phyloP scores from a whole-genome alignment of 1,140 invertebrate genomes.

The Drosophila oshimai region DNA sequence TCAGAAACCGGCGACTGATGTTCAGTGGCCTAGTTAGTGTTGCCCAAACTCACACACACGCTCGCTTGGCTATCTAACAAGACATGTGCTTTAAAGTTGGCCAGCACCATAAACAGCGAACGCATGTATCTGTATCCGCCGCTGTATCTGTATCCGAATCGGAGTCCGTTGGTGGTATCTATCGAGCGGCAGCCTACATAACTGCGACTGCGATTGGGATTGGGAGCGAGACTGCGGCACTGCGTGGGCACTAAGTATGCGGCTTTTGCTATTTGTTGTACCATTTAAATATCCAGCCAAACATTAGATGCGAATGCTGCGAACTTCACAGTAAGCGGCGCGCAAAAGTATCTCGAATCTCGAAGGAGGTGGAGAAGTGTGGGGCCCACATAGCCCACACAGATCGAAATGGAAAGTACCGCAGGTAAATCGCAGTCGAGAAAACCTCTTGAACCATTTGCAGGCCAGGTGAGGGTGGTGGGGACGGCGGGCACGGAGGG shows the following conservation, averaged over 20 bases:
- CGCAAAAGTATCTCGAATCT: neutral
- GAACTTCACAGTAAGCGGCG: neutral
- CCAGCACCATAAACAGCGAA: conserved; percentile 56
- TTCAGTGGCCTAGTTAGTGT: conserved; percentile 71
- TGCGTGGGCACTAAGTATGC: conserved; percentile 74
- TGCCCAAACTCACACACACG: conserved; percentile 37
- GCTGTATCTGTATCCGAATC: conserved; percentile 41
- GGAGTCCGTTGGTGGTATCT: conserved; percentile 43
- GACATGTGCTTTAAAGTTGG: conserved; percentile 65
- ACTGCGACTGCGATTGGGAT: conserved; percentile 41
- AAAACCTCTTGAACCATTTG: conserved; percentile 8
- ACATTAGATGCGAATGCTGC: conserved; percentile 49
- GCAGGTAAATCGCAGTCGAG: neutral
- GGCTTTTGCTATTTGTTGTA: conserved; percentile 57
- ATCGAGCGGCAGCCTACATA: conserved; percentile 46
- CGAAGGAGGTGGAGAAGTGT: neutral
- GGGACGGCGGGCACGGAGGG: neutral
- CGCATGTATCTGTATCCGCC: conserved; percentile 49
- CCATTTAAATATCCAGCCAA: conserved; percentile 64
- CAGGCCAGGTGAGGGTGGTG: neutral
- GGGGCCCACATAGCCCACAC: conserved; percentile 20
- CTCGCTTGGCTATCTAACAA: conserved; percentile 16
- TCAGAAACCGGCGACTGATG: conserved; percentile 28
- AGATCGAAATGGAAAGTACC: conserved; percentile 45
- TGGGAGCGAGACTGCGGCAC: conserved; percentile 12